Evolutionary conservation across 1,140 invertebrate genomes (phyloP).

Genomic region (Aphis gossypii): DNA sequence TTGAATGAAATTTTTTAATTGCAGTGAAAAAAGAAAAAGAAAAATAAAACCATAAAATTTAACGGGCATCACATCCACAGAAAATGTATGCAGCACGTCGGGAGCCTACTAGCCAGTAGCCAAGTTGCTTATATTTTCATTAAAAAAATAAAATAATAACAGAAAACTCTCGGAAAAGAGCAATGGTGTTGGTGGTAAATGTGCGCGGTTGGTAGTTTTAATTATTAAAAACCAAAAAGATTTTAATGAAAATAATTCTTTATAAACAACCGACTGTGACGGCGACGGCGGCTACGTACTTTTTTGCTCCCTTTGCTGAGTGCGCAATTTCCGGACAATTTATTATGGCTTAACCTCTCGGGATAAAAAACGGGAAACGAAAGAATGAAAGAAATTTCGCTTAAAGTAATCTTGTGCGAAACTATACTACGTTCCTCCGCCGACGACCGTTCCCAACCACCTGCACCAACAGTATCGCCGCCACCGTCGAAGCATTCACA

Average conservation of each 20-base stretch:
- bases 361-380: conserved; percentile 36
- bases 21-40: neutral
- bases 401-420: conserved; percentile 47
- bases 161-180: conserved; percentile 9
- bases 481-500: neutral
- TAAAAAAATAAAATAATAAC: conserved; percentile 38
- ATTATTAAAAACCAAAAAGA: conserved; percentile 53
- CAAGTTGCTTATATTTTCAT: conserved; percentile 39
- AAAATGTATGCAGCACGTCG: neutral
- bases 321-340: conserved; percentile 52
- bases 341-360: conserved; percentile 49
- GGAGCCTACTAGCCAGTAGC: neutral
- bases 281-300: neutral
- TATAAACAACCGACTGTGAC: conserved; percentile 50
- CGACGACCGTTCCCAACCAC: neutral
- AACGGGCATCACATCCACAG: neutral
- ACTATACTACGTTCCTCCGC: neutral
- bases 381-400: conserved; percentile 40
- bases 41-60: conserved; percentile 48
- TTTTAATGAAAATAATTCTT: conserved; percentile 57
- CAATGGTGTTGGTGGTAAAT: conserved; percentile 1
- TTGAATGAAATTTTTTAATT: conserved; percentile 36
- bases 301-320: conserved; percentile 17
- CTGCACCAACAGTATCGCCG: neutral
- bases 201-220: conserved; percentile 42